These are phyloP conservation scores for Pampus argenteus DNA, from an alignment of 2,797 vertebrate species.

Conservation along the genomic window DNA sequence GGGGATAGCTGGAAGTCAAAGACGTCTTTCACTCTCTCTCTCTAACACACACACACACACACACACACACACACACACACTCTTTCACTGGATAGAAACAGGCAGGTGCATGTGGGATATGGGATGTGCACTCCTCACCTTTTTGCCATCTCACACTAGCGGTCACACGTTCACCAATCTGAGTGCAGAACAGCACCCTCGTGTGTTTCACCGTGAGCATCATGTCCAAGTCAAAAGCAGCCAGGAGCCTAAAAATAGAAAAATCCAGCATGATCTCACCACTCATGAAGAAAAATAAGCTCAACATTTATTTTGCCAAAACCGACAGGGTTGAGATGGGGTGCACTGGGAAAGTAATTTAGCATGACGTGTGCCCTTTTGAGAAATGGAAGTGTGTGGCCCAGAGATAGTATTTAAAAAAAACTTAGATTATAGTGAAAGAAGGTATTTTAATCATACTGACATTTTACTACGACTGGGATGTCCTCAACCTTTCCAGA, in stretches of 20 bases:
- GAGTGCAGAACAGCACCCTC: constrained; percentile 51
- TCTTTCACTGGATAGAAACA: background rate
- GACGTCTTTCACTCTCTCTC: too few species aligned
- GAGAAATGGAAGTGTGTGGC: constrained; percentile 57
- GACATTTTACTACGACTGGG: constrained; percentile 12
- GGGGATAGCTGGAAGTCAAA: background rate
- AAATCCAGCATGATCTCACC: constrained; percentile 66
- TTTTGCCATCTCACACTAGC: background rate
- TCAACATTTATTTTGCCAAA: constrained; percentile 64
- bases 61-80: too few species aligned
- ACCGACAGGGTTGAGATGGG: constrained; percentile 49
- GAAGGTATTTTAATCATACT: background rate
- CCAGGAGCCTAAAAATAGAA: constrained; percentile 64
- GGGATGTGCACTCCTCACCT: background rate
- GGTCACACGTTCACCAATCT: background rate
- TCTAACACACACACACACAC: too few species aligned
- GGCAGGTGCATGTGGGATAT: constrained; percentile 3
- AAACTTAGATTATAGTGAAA: constrained; percentile 33
- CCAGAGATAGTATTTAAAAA: constrained; percentile 28
- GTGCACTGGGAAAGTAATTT: constrained; percentile 70
- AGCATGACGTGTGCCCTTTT: constrained; percentile 64
- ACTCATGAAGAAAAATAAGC: constrained; percentile 39
- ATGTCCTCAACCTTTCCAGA: constrained; percentile 9
- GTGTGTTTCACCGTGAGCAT: background rate
- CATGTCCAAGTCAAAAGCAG: constrained; percentile 34